phyloP scores from a whole-genome alignment of 2,888 invertebrate species.

The Tipula confusa region DNA sequence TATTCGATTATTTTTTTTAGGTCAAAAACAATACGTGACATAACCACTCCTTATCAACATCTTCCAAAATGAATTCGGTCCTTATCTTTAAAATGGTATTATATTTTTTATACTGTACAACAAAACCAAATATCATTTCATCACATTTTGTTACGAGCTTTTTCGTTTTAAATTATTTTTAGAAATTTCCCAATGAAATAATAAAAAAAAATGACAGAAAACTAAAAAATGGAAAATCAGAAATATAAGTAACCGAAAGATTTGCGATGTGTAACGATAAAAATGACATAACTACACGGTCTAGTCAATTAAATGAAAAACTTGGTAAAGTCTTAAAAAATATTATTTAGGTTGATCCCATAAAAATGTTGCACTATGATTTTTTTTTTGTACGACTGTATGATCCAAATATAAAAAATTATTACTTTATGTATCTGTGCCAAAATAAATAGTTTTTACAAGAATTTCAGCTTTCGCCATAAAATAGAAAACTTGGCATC shows the following conservation, averaged over 20 bases:
- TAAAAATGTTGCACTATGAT: background rate
- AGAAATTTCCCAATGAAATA: background rate
- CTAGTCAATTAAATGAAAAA: background rate
- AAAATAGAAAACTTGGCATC: background rate
- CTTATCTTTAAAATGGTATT: background rate
- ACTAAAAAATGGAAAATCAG: background rate
- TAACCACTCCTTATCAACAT: conserved; percentile 7
- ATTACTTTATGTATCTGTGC: background rate
- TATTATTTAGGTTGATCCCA: background rate
- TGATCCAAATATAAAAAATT: background rate
- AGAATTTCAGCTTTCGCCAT: background rate
- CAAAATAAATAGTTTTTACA: background rate
- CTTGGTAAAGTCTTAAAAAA: background rate
- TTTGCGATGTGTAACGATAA: background rate
- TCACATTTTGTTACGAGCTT: background rate
- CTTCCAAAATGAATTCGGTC: background rate
- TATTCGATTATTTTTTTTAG: background rate
- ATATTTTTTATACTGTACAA: background rate
- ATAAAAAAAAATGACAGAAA: background rate
- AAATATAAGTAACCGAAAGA: background rate
- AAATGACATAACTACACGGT: background rate
- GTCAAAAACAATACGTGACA: conserved; percentile 3
- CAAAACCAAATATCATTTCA: background rate
- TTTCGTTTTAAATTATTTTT: background rate
- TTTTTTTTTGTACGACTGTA: too few species aligned